Evolutionary conservation across 1,140 invertebrate genomes (phyloP).

Genomic region (Drosophila truncata): DNA sequence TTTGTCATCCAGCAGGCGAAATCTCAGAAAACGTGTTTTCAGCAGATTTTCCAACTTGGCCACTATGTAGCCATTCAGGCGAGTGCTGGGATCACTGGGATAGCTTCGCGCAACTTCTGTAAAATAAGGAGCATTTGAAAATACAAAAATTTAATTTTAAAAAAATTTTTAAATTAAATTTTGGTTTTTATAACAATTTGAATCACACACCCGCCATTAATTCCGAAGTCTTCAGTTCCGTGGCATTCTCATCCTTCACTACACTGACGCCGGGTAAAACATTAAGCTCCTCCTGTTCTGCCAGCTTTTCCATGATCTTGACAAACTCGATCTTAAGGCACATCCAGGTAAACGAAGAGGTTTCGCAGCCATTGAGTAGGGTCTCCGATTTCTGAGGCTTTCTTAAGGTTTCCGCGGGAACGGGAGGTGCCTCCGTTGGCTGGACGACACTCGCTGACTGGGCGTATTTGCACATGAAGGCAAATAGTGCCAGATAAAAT

Average conservation of each 20-base stretch:
- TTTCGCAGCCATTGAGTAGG: constrained; percentile 87
- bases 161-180: no score
- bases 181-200: not conserved
- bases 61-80: constrained; percentile 91
- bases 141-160: no score
- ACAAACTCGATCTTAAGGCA: constrained; percentile 93
- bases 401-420: constrained; percentile 33
- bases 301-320: constrained; percentile 90
- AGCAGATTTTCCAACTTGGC: constrained; percentile 90
- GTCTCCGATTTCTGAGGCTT: constrained; percentile 32
- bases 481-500: constrained; percentile 70
- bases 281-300: constrained; percentile 84
- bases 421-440: constrained; percentile 39
- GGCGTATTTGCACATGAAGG: constrained; percentile 69
- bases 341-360: constrained; percentile 89
- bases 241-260: constrained; percentile 88
- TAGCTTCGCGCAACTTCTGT: constrained; percentile 90
- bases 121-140: not conserved
- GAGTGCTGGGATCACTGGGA: constrained; percentile 90
- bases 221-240: constrained; percentile 88
- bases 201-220: constrained; percentile 86
- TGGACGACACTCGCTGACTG: constrained; percentile 67
- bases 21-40: constrained; percentile 90
- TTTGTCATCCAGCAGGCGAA: constrained; percentile 89
- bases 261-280: constrained; percentile 90